Evolutionary conservation across 2,113 vertebrate genomes (phyloP).

Genomic region (Macrotis lagotis): DNA sequence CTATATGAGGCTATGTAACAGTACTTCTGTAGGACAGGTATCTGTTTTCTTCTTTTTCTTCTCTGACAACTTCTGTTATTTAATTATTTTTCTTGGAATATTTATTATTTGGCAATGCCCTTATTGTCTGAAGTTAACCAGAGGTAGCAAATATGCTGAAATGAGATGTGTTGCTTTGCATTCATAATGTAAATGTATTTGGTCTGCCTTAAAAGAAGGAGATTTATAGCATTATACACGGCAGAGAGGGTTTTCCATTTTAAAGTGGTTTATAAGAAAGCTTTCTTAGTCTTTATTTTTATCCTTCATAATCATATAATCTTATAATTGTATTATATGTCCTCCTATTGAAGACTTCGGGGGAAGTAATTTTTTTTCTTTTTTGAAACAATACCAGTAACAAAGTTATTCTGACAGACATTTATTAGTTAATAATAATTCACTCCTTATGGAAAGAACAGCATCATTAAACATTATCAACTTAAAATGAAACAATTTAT

Average conservation of each 20-base stretch:
- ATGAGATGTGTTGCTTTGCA: neutral
- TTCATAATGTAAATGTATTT: neutral
- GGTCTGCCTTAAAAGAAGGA: neutral
- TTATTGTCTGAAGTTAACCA: neutral
- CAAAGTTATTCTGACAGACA: neutral
- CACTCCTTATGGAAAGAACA: neutral
- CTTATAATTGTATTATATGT: neutral
- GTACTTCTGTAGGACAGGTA: neutral
- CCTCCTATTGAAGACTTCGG: neutral
- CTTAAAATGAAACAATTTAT: neutral
- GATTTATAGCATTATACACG: neutral
- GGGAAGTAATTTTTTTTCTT: neutral
- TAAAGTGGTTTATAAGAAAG: neutral
- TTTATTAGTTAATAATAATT: neutral
- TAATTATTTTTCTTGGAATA: neutral
- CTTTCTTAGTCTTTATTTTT: neutral
- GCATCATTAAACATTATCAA: neutral
- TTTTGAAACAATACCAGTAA: neutral
- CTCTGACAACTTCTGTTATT: neutral
- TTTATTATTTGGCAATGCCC: neutral
- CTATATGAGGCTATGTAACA: neutral
- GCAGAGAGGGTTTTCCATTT: neutral
- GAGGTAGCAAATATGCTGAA: neutral
- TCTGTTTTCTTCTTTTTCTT: neutral
- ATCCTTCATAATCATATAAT: neutral